A percentile compares a stretch with the other conserved stretches of the same genome.
phyloP scores from a whole-genome alignment of 2,888 invertebrate genomes.

The Hydropsyche betteni region DNA sequence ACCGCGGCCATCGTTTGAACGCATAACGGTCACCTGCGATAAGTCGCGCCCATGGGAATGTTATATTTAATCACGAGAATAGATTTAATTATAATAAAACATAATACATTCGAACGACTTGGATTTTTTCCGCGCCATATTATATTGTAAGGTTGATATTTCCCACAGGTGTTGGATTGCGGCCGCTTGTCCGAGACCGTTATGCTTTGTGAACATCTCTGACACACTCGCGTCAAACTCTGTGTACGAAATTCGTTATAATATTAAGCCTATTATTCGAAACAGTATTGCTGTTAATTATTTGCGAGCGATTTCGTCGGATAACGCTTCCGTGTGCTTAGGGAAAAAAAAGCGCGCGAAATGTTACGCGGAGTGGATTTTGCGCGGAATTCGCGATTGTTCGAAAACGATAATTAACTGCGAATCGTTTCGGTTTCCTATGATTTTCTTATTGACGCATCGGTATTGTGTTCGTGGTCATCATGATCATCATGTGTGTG shows the following conservation, averaged over 20 bases:
- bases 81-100: slow-evolving; percentile 8
- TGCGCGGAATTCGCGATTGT: neutral
- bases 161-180: slow-evolving; percentile 28
- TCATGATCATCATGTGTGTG: neutral
- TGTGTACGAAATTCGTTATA: neutral
- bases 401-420: neutral
- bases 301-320: neutral
- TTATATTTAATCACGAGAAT: too few relatives aligned
- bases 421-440: neutral
- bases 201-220: slow-evolving; percentile 30
- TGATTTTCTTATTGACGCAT: neutral
- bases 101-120: slow-evolving; percentile 5
- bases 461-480: too few relatives aligned
- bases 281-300: neutral
- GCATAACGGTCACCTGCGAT: too few relatives aligned
- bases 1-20: too few relatives aligned
- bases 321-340: neutral
- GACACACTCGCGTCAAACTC: neutral
- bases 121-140: slow-evolving; percentile 1
- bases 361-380: too few relatives aligned
- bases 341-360: too few relatives aligned
- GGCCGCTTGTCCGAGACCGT: slow-evolving; percentile 50
- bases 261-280: slow-evolving; percentile 12
- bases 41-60: too few relatives aligned
- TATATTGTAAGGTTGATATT: slow-evolving; percentile 10